phyloP scores from a whole-genome alignment of 2,888 invertebrate genomes.

The Melanotus villosus region DNA sequence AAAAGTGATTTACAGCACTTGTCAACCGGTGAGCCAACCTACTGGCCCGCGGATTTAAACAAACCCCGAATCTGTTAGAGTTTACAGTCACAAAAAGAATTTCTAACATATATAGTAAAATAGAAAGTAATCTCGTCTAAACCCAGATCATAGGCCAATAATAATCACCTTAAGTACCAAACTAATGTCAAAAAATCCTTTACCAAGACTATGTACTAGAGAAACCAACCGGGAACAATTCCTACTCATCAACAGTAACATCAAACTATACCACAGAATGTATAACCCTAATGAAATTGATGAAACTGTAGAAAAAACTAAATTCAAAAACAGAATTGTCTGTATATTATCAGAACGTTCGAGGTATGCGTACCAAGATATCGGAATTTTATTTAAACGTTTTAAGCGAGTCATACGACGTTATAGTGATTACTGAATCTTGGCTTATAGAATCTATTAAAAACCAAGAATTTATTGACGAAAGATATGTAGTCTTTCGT shows the following conservation, averaged over 20 bases:
- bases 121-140: not conserved
- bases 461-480: too few species aligned
- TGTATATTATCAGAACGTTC: too few species aligned
- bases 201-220: not conserved
- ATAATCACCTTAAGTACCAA: slow-evolving; percentile 1
- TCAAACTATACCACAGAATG: not conserved
- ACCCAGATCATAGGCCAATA: slow-evolving; percentile 11
- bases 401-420: too few species aligned
- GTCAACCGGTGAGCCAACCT: too few species aligned
- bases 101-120: not conserved
- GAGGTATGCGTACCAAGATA: too few species aligned
- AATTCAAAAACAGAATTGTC: too few species aligned
- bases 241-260: not conserved
- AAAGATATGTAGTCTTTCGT: too few species aligned
- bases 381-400: too few species aligned
- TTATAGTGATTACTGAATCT: too few species aligned
- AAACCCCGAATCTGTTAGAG: slow-evolving; percentile 5
- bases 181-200: not conserved
- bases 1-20: too few species aligned
- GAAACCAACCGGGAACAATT: not conserved
- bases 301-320: not conserved
- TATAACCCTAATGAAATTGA: not conserved
- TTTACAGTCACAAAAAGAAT: slow-evolving; percentile 9
- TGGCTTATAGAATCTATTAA: too few species aligned
- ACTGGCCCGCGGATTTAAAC: not conserved